These are phyloP conservation scores for Subacronicta megacephala DNA, from an alignment of 2,888 invertebrate species.

Conservation along the genomic window DNA sequence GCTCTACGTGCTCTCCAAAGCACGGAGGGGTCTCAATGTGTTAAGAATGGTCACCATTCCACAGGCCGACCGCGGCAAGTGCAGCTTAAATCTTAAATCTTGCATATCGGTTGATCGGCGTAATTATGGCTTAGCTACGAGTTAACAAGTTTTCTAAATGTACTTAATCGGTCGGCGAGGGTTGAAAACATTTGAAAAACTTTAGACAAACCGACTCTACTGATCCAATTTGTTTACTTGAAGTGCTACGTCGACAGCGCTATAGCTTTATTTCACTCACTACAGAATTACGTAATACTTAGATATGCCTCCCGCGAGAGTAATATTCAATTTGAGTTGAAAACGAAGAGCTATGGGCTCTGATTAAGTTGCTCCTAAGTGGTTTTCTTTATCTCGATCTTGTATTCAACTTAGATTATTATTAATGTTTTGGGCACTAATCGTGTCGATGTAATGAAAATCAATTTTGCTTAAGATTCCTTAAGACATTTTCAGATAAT, in stretches of 20 bases:
- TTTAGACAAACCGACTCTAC: slow-evolving; percentile 64
- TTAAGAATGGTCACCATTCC: too few species aligned
- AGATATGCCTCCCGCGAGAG: slow-evolving; percentile 42
- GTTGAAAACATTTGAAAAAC: slow-evolving; percentile 58
- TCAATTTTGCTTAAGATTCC: neutral
- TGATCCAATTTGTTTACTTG: slow-evolving; percentile 73
- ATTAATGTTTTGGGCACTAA: slow-evolving; percentile 1
- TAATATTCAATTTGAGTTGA: slow-evolving; percentile 45
- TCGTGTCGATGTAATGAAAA: neutral
- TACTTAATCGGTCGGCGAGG: slow-evolving; percentile 26
- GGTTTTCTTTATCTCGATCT: slow-evolving; percentile 30
- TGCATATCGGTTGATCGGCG: too few species aligned
- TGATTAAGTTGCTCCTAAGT: too few species aligned
- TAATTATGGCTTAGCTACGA: too few species aligned
- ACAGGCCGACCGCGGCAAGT: too few species aligned
- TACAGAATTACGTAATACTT: slow-evolving; percentile 60
- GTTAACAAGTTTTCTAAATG: slow-evolving; percentile 1
- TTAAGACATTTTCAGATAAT: neutral
- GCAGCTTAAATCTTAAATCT: too few species aligned
- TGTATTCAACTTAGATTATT: slow-evolving; percentile 10
- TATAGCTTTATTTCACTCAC: slow-evolving; percentile 65
- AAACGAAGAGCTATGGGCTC: slow-evolving; percentile 39
- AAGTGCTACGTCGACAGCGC: slow-evolving; percentile 62
- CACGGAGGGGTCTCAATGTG: too few species aligned
- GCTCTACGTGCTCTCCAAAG: too few species aligned